Evolutionary conservation across 2,113 vertebrate genomes (phyloP).

Genomic region (Taurulus bubalis): DNA sequence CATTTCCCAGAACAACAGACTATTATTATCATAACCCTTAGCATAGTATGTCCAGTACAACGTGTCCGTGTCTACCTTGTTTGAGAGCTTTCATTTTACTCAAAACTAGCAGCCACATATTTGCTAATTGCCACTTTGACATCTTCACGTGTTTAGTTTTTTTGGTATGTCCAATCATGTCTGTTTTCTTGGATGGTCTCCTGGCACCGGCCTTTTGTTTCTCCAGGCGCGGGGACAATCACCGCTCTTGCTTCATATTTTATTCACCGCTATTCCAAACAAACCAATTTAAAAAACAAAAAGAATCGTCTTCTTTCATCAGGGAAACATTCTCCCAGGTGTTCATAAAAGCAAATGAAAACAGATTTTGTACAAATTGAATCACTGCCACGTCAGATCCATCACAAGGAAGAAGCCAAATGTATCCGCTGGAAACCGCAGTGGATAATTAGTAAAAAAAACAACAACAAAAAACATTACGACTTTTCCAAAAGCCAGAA

Average conservation of each 20-base stretch:
- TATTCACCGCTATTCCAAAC: conserved; percentile 26
- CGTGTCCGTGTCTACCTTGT: background rate
- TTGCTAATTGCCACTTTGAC: background rate
- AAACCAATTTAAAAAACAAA: conserved; percentile 18
- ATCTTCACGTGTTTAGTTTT: background rate
- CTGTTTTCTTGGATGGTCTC: conserved; percentile 15
- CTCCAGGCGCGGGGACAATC: conserved; percentile 10
- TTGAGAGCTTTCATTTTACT: background rate
- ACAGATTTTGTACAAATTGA: conserved; percentile 37
- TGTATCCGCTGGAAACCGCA: conserved; percentile 21
- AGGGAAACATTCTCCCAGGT: conserved; percentile 41
- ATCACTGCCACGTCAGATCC: conserved; percentile 37
- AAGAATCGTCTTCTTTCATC: background rate
- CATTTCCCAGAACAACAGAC: conserved; percentile 51
- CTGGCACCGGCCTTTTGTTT: background rate
- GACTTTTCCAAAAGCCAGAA: conserved; percentile 11
- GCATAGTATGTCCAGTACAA: conserved; percentile 16
- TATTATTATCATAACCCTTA: conserved; percentile 50
- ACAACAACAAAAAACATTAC: conserved; percentile 23
- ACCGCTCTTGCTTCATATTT: conserved; percentile 28
- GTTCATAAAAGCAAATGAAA: conserved; percentile 32
- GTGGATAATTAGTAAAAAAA: conserved; percentile 24
- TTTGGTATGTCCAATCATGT: background rate
- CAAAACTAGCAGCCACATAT: background rate
- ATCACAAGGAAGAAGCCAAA: conserved; percentile 36